Base-by-base conservation (phyloP, 2,888 invertebrate genomes). In the Lithophane ornitopus region DNA sequence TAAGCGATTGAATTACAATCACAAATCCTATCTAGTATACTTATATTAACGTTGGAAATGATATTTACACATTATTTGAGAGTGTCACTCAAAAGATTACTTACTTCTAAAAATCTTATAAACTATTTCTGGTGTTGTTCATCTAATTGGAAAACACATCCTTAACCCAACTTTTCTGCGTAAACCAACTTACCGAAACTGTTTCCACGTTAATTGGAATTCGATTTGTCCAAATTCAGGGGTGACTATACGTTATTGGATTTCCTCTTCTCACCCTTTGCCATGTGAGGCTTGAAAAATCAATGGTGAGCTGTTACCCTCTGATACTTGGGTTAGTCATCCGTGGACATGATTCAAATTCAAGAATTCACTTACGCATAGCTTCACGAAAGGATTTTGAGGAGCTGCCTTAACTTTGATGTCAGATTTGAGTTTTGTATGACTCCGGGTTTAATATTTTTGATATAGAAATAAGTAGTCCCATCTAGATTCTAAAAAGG, bases 221-320 rank as follows among this genome's bases (percentile, higher is more conserved):
- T 93, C 90, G 90, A 93, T 93, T 93, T 92, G 90, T 89, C 88
- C 90, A 88, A 91, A 92, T 92, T 92, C 91, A 89, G 85, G 92
- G 92, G 91, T 91, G 91, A 91, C 89, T 82, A 87, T 76, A 88
- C 90, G 88, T 93, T 94, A 93, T 95, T 94, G 87, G 94, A 94
- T 94, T 94, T 94, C 94, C 92, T 90, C 76, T 80, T 85, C 85
- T 87, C 91, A 92, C 93, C 95, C 93, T 92, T 89, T 88, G 86
- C 86, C 83, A 87, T 88, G 90, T 92, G 91, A 90, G 93, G 94
- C 92, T 95, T 94, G 91, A 92, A 92, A 94, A 95, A 95, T 94
- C 95, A 93, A 94, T 94, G 91, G 80, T 70, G 71, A 70, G 87
- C 84, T 76, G 65, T 61, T 41, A 58, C 84, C 89, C 90, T 87